These are phyloP conservation scores for Xylophagus ater DNA, from an alignment of 2,888 invertebrate genomes.

Conservation along the genomic window DNA sequence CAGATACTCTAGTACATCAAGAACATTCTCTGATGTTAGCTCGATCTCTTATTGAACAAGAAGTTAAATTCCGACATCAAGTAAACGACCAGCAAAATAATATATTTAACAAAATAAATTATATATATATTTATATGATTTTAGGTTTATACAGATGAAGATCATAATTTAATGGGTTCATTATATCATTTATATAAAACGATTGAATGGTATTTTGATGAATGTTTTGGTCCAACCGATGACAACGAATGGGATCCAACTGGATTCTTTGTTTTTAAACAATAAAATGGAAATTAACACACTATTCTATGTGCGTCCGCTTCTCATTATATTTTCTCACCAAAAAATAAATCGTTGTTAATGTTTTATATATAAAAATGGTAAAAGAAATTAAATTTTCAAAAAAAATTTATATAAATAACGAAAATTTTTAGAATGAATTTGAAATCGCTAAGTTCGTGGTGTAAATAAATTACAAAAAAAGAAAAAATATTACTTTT, in stretches of 20 bases:
- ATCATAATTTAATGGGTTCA: slow-evolving; percentile 61
- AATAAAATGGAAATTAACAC: too few species aligned
- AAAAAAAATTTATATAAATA: too few species aligned
- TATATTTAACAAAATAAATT: not conserved
- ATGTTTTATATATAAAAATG: too few species aligned
- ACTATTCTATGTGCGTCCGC: too few species aligned
- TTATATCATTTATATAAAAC: slow-evolving; percentile 68
- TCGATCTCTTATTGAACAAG: slow-evolving; percentile 66
- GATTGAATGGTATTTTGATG: slow-evolving; percentile 78
- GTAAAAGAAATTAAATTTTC: too few species aligned
- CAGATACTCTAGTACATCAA: slow-evolving; percentile 75
- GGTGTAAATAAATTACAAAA: too few species aligned
- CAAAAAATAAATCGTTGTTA: too few species aligned
- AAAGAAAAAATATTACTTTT: too few species aligned
- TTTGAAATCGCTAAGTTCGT: too few species aligned
- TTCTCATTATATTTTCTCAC: too few species aligned
- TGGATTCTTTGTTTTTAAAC: slow-evolving; percentile 41
- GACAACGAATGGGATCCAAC: slow-evolving; percentile 59
- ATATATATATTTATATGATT: slow-evolving; percentile 18
- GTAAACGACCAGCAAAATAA: too few species aligned
- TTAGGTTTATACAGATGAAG: slow-evolving; percentile 81
- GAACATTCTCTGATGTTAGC: slow-evolving; percentile 79
- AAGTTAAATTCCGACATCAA: slow-evolving; percentile 74
- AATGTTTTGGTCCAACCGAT: slow-evolving; percentile 64
- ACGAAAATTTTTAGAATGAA: too few species aligned